Conservation (phyloP, 1,140 invertebrate species). For the Drosophila dunni region DNA sequence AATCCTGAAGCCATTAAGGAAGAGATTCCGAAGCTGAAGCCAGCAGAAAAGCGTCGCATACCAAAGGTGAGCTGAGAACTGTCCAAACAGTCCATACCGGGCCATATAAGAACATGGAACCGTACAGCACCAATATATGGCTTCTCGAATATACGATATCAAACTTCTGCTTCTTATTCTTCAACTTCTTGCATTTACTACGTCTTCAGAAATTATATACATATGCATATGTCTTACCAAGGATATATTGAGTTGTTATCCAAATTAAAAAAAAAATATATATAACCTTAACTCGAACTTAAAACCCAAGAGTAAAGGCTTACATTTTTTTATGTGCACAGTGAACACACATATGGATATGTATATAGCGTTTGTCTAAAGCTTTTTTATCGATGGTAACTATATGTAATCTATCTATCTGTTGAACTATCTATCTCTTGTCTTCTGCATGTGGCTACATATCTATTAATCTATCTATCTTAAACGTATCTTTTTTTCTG, state of each 20-base stretch:
- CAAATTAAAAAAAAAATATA: too few relatives aligned
- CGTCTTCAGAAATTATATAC: not conserved
- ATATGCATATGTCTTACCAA: not conserved
- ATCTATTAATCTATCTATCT: constrained; percentile 12
- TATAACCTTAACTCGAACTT: too few relatives aligned
- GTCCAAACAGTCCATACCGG: not conserved
- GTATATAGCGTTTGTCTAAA: not conserved
- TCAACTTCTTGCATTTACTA: not conserved
- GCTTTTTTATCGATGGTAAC: not conserved
- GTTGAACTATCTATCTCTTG: constrained; percentile 14
- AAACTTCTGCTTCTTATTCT: constrained; percentile 15
- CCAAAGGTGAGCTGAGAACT: constrained; percentile 66
- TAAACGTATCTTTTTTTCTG: not conserved
- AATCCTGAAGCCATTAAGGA: constrained; percentile 70
- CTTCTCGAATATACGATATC: constrained; percentile 7
- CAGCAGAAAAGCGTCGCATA: constrained; percentile 55
- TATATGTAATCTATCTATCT: constrained; percentile 12
- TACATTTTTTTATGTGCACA: too few relatives aligned
- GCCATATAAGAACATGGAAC: constrained; percentile 1
- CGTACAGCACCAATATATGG: not conserved
- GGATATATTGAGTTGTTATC: too few relatives aligned
- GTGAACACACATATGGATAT: not conserved
- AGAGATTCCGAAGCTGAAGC: constrained; percentile 79
- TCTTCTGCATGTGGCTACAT: not conserved
- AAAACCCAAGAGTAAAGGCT: not conserved